Conservation (phyloP, 2,113 vertebrate species). For the Phycodurus eques region DNA sequence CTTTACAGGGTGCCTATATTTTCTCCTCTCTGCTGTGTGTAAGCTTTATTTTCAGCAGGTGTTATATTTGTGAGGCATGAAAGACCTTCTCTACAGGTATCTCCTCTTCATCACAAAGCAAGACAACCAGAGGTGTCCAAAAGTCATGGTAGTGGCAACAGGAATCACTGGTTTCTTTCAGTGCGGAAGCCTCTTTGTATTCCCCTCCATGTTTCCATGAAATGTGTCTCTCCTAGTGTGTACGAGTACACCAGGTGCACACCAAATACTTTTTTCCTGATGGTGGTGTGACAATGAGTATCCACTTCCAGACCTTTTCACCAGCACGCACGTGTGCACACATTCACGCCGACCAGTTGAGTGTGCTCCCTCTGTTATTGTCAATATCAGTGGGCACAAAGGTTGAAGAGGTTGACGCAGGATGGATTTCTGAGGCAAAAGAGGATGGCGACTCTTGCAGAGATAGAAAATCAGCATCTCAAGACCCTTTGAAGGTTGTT, state of each 20-base stretch:
- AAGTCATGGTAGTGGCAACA: conserved; percentile 59
- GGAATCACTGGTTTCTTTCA: conserved; percentile 56
- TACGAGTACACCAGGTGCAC: conserved; percentile 33
- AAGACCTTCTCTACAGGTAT: conserved; percentile 47
- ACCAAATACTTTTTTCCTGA: conserved; percentile 25
- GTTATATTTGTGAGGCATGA: conserved; percentile 65
- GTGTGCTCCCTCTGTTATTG: conserved; percentile 61
- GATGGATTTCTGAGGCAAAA: conserved; percentile 55
- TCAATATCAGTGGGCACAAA: conserved; percentile 56
- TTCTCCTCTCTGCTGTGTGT: conserved; percentile 37
- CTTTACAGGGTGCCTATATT: conserved; percentile 43
- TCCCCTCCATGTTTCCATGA: conserved; percentile 44
- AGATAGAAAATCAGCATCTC: conserved; percentile 55
- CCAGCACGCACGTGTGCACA: conserved; percentile 38
- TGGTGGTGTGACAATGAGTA: conserved; percentile 24
- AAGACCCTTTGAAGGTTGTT: conserved; percentile 60
- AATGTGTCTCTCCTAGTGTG: conserved; percentile 42
- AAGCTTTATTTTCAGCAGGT: conserved; percentile 48
- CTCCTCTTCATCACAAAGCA: conserved; percentile 35
- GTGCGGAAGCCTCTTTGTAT: conserved; percentile 45
- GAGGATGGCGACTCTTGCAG: conserved; percentile 57
- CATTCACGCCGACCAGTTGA: conserved; percentile 32
- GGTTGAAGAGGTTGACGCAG: conserved; percentile 49
- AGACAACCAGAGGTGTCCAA: conserved; percentile 56
- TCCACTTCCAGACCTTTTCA: conserved; percentile 40